Evolutionary conservation across 2,888 invertebrate species (phyloP).

Genomic region (Bombyx huttoni): DNA sequence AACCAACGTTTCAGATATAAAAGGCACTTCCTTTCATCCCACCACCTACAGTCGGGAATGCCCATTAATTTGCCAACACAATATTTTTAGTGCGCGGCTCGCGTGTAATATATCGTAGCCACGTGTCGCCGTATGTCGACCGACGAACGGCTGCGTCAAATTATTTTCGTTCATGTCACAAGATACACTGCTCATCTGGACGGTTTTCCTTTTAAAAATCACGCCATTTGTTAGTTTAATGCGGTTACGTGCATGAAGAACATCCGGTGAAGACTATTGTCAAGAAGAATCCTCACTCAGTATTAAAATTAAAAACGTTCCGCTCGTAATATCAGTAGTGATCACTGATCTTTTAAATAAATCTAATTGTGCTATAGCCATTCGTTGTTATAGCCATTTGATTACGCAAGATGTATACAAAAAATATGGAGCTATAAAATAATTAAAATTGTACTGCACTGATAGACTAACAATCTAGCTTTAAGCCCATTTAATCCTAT

Average conservation of each 20-base stretch:
- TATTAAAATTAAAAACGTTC: conserved; percentile 11
- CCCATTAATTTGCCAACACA: conserved; percentile 74
- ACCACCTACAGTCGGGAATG: conserved; percentile 69
- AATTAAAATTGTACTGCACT: no score
- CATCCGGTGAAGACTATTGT: conserved; percentile 45
- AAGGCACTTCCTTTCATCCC: conserved; percentile 73
- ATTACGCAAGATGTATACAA: no score
- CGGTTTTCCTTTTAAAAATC: conserved; percentile 67
- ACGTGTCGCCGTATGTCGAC: conserved; percentile 72
- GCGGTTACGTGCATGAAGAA: conserved; percentile 31
- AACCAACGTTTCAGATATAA: conserved; percentile 71
- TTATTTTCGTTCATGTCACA: conserved; percentile 72
- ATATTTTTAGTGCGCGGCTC: conserved; percentile 71
- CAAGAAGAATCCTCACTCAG: conserved; percentile 8
- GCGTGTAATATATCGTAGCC: conserved; percentile 71
- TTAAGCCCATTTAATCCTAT: no score
- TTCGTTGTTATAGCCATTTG: no score
- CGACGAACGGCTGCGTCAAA: conserved; percentile 69
- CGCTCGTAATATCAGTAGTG: no score
- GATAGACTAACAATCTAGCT: no score
- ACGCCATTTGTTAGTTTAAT: conserved; percentile 54
- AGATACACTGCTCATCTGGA: conserved; percentile 71
- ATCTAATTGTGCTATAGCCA: conserved; percentile 8
- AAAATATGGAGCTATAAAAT: no score
- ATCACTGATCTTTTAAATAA: conserved; percentile 27